Evolutionary conservation across 2,113 vertebrate genomes (phyloP).

Genomic region (Rattus norvegicus): GRCr8 NC_086023.1:141214501-141215000

Average conservation of each 20-base stretch:
- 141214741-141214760: not conserved
- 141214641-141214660: not conserved
- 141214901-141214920: not conserved
- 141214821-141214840: not conserved
- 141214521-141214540: not conserved
- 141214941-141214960: not conserved
- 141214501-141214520: constrained; percentile 53
- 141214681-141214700: constrained; percentile 28
- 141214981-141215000: no score
- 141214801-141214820: not conserved
- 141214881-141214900: not conserved
- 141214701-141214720: not conserved
- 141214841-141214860: not conserved
- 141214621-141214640: not conserved
- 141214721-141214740: not conserved
- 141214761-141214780: not conserved
- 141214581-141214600: not conserved
- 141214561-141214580: not conserved
- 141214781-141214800: not conserved
- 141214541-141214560: not conserved
- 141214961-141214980: no score
- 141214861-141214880: not conserved
- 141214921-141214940: not conserved
- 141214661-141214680: not conserved
- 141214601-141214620: not conserved